A percentile compares a stretch with the other conserved stretches of the same genome.
phyloP scores from a whole-genome alignment of 2,113 vertebrate genomes.

The Candoia aspera region DNA sequence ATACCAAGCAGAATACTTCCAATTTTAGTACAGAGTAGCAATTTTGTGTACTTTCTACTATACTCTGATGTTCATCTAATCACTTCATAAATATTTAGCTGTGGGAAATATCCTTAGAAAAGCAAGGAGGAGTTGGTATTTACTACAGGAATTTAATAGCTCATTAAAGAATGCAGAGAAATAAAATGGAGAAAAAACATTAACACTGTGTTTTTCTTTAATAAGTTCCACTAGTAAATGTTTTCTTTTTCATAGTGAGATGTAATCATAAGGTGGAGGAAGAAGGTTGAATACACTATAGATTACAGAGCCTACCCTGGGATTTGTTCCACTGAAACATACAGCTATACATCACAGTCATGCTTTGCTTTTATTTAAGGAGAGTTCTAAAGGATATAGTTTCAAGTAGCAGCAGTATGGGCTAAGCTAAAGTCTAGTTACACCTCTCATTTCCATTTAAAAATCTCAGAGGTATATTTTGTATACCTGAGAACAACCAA shows the following conservation, averaged over 20 bases:
- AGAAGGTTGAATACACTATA: background rate
- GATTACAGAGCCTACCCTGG: background rate
- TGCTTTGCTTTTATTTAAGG: background rate
- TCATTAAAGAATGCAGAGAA: slow-evolving; percentile 20
- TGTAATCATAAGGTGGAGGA: background rate
- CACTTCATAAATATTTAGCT: slow-evolving; percentile 6
- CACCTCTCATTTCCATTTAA: too few relatives aligned
- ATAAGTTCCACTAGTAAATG: background rate
- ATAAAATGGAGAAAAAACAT: background rate
- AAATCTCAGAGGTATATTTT: too few relatives aligned
- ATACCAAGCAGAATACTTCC: background rate
- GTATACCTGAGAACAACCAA: too few relatives aligned
- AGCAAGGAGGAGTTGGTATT: background rate
- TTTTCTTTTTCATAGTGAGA: background rate
- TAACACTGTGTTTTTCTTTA: background rate
- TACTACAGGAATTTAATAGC: background rate
- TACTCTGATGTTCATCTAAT: slow-evolving; percentile 27
- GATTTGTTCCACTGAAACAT: background rate
- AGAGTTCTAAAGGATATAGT: background rate
- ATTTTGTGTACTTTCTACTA: slow-evolving; percentile 13
- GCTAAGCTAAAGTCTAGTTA: background rate
- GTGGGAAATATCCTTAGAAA: background rate
- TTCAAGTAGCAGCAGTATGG: background rate
- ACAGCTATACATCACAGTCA: background rate
- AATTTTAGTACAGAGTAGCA: background rate